phyloP scores from a whole-genome alignment of 2,888 invertebrate species.

The Acanthopleura granulata region DNA sequence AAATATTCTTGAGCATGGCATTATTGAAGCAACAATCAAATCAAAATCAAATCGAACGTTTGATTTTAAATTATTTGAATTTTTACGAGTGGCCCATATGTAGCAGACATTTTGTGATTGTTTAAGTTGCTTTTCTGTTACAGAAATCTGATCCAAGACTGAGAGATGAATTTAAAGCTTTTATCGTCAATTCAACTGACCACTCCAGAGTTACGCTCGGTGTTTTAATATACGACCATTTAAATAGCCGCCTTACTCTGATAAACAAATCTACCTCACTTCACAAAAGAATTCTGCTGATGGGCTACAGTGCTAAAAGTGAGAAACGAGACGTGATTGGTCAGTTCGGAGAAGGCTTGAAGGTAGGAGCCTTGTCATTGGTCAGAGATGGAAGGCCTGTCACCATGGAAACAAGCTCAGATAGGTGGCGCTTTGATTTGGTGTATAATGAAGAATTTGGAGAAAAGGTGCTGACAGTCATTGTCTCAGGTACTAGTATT shows the following conservation, averaged over 20 bases:
- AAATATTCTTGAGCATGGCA: no score
- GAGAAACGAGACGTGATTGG: constrained; percentile 30
- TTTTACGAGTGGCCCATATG: no score
- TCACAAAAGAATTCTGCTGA: constrained; percentile 28
- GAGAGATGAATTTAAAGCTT: neutral
- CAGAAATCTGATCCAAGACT: neutral
- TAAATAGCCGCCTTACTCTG: constrained; percentile 19
- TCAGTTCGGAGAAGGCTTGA: constrained; percentile 35
- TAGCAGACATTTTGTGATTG: no score
- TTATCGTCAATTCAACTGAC: neutral
- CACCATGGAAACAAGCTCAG: constrained; percentile 30
- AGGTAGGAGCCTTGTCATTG: constrained; percentile 32
- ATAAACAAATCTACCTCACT: constrained; percentile 29
- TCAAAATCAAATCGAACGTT: no score
- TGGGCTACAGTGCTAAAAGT: constrained; percentile 34
- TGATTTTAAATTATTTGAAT: no score
- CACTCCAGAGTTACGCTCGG: neutral
- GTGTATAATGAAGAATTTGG: constrained; percentile 23
- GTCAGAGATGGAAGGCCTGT: constrained; percentile 31
- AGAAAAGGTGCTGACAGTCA: constrained; percentile 28
- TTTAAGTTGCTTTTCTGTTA: neutral
- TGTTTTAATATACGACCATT: constrained; percentile 20
- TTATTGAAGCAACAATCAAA: no score
- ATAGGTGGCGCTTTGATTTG: constrained; percentile 31
- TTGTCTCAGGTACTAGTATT: constrained; percentile 24